Conservation (phyloP, 1,140 invertebrate genomes). For the Glomeris maerens region DNA sequence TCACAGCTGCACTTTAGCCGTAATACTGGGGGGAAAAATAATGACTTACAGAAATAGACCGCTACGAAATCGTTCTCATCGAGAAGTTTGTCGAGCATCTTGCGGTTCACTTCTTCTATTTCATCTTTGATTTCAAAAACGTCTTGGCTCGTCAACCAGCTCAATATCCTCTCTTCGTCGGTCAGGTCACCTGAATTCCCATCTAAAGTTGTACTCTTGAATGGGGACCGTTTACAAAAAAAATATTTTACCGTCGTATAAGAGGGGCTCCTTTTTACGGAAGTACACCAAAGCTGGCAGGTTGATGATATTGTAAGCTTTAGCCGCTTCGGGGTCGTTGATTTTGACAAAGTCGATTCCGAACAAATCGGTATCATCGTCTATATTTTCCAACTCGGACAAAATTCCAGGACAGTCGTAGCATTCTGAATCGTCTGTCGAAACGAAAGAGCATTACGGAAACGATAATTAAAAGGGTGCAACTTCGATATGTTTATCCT, state of each 20-base stretch:
- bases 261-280: slow-evolving; percentile 65
- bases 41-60: slow-evolving; percentile 82
- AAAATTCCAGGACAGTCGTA: slow-evolving; percentile 75
- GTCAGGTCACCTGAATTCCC: slow-evolving; percentile 50
- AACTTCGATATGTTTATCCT: too few species aligned
- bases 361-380: slow-evolving; percentile 80
- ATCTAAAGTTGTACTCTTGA: neutral
- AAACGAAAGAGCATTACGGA: too few species aligned
- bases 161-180: slow-evolving; percentile 67
- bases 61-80: slow-evolving; percentile 88
- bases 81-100: slow-evolving; percentile 84
- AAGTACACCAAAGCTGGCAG: slow-evolving; percentile 79
- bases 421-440: slow-evolving; percentile 73
- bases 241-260: slow-evolving; percentile 53
- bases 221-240: neutral
- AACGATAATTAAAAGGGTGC: too few species aligned
- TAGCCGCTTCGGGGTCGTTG: slow-evolving; percentile 62
- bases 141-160: slow-evolving; percentile 85
- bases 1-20: too few species aligned
- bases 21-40: too few species aligned
- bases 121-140: slow-evolving; percentile 92
- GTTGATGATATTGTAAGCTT: slow-evolving; percentile 59
- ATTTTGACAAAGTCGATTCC: slow-evolving; percentile 91
- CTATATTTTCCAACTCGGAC: slow-evolving; percentile 77
- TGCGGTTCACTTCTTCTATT: slow-evolving; percentile 88